Percentiles rank a stretch among this genome's conserved stretches.
These are phyloP conservation scores for Heloderma charlesbogerti DNA, from an alignment of 2,113 vertebrate species.

Conservation along the genomic window DNA sequence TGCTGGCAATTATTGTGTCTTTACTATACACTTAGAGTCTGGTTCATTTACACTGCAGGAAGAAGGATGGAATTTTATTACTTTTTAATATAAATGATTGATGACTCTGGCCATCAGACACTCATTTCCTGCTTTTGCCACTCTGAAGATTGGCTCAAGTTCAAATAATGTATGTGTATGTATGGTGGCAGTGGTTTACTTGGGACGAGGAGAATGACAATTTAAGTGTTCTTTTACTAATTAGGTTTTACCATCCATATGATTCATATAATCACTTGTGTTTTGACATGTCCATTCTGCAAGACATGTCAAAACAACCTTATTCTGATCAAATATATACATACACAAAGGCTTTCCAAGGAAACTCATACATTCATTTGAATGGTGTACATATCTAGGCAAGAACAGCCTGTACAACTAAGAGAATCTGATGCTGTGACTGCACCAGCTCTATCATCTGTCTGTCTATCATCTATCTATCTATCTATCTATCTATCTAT, in stretches of 20 bases:
- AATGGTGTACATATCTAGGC: no score
- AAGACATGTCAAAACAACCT: background rate
- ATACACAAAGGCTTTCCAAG: background rate
- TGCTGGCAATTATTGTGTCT: slow-evolving; percentile 70
- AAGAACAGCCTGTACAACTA: no score
- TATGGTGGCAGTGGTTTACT: background rate
- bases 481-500: no score
- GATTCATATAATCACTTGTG: background rate
- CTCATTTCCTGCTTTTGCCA: slow-evolving; percentile 68
- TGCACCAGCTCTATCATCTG: no score
- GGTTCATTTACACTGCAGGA: slow-evolving; percentile 71
- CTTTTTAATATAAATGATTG: slow-evolving; percentile 76
- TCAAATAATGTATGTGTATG: slow-evolving; percentile 30
- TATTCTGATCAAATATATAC: background rate
- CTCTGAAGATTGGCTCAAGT: slow-evolving; percentile 59
- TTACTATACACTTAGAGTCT: slow-evolving; percentile 68
- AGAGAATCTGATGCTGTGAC: no score
- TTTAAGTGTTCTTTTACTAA: background rate
- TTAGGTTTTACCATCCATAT: slow-evolving; percentile 41
- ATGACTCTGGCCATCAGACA: slow-evolving; percentile 65
- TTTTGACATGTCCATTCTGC: background rate
- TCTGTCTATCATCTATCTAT: no score
- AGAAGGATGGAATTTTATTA: slow-evolving; percentile 59
- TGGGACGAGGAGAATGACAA: background rate
- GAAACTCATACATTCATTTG: background rate